Evolutionary conservation across 1,140 invertebrate genomes (phyloP), one percentile per base, ranked within the genome.

Genomic region (Temnothorax longispinosus): DNA sequence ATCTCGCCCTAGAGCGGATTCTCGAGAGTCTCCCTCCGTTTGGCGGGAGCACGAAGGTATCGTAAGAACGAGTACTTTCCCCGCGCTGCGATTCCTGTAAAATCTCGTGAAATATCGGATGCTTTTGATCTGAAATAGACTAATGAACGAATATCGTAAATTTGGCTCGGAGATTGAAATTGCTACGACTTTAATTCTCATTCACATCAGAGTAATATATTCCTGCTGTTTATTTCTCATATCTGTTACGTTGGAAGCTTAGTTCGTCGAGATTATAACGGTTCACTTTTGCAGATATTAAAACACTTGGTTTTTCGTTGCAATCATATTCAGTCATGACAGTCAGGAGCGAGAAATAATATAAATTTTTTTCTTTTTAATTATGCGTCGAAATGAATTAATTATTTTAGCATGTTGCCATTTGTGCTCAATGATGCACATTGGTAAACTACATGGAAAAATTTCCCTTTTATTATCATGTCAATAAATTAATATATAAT

Each of bases 61-160:
- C 81, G 88, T 90, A 90, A 90, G 58, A 76, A 56, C 67, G 74
- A 90, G 75, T 76, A 81, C 56, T 67, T 76, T 62, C 27, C 74
- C 18, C 65, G 47, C 41, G 67, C 69, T 74, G 11, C 38, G 18
- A 47, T 72, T 8, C 41, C 52, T 67, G 7, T 65, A 41, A 67
- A 38, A 41, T 58, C 15, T 44, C 15, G 7, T 15, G 58, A 74
- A 15, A 78, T 65, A 35, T 65, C 11, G 0, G 3, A 65, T 5
- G 5, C 2, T 13, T 64, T 50, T 41, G 2, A 21, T 27, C 2
- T 21, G 13, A 44, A 18, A 44, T 41, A 21, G 8, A 5, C 1
- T 38, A 47, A 56, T 10, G 32, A 74, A 18, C 18, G 18, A 38
- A 8, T 41, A 38, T 7, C 11, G 7, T 54, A 32, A 41, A 8